phyloP scores from a whole-genome alignment of 2,888 invertebrate genomes.

The Drosophila multiciliata region DNA sequence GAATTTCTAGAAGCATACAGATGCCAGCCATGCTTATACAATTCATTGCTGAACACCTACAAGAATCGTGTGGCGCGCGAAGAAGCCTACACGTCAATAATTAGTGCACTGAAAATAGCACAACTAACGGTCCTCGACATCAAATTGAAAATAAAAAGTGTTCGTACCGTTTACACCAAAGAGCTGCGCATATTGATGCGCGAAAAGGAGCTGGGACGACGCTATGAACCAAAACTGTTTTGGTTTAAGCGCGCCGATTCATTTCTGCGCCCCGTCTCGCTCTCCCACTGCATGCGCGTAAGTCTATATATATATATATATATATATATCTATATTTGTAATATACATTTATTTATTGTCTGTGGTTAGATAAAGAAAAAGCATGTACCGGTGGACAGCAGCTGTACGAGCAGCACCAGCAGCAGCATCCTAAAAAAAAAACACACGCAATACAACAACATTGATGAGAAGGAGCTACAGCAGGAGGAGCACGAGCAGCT shows the following conservation, averaged over 20 bases:
- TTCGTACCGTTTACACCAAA: slow-evolving; percentile 83
- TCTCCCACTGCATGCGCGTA: slow-evolving; percentile 66
- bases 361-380: slow-evolving; percentile 29
- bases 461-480: slow-evolving; percentile 49
- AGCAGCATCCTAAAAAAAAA: slow-evolving; percentile 31
- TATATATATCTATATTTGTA: background rate
- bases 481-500: slow-evolving; percentile 10
- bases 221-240: slow-evolving; percentile 78
- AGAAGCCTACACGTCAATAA: slow-evolving; percentile 77
- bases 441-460: slow-evolving; percentile 28
- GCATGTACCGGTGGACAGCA: slow-evolving; percentile 4
- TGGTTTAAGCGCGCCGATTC: slow-evolving; percentile 81
- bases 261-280: slow-evolving; percentile 77
- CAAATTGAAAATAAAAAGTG: slow-evolving; percentile 83
- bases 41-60: slow-evolving; percentile 76
- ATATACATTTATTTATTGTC: background rate
- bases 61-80: slow-evolving; percentile 79
- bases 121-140: slow-evolving; percentile 78
- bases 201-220: slow-evolving; percentile 59
- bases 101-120: slow-evolving; percentile 75
- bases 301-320: slow-evolving; percentile 2
- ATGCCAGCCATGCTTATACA: slow-evolving; percentile 81
- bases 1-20: slow-evolving; percentile 81
- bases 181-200: slow-evolving; percentile 78
- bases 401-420: slow-evolving; percentile 5